Evolutionary conservation across 1,140 invertebrate species (phyloP), one percentile per base, ranked within the genome.

Genomic region (Lepidotrigona ventralis): DNA sequence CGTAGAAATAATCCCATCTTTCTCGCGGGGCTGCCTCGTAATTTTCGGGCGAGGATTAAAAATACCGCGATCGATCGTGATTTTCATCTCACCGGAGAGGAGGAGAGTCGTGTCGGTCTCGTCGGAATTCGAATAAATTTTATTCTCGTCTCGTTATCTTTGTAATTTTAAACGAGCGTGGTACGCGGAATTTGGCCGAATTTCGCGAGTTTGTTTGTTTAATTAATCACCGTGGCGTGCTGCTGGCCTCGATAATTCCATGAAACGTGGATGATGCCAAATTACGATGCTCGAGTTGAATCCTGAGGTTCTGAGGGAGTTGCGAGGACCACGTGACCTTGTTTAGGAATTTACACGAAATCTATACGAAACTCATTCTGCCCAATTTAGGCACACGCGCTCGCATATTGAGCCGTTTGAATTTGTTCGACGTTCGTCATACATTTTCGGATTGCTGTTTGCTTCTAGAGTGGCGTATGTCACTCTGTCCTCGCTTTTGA

Each of bases 301-400:
- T 39, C 15, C 21, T 14, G 21, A 39, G 66, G 53, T 69, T 70
- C 58, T 39, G 14, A n/a, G 29, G 53, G 12, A 21, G 26, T 54
- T 54, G 23, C 15, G 58, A 60, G 66, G 73, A 74, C 60, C 51
- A 21, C 23, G 70, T 19, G 79, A 81, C 70, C 79, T 66, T 72
- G 56, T 81, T 81, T 33, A n/a, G 29, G n/a, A 81, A 81, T 81
- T 81, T 81, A 81, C 74, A 81, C 79, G 70, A 81, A 81, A 81
- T 72, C 79, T 64, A 73, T 81, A 73, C 69, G 79, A 81, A 73
- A 73, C 79, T 81, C 70, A 8, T 66, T 81, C 39, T 21, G 26
- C 29, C 29, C 15, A 29, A 26, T 14, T 79, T 58, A 58, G 46
- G 39, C 58, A 23, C 26, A 11, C n/a, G 17, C 58, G 11, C 26